Evolutionary conservation across 2,888 invertebrate genomes (phyloP).

Genomic region (Andrena chrysosceles): DNA sequence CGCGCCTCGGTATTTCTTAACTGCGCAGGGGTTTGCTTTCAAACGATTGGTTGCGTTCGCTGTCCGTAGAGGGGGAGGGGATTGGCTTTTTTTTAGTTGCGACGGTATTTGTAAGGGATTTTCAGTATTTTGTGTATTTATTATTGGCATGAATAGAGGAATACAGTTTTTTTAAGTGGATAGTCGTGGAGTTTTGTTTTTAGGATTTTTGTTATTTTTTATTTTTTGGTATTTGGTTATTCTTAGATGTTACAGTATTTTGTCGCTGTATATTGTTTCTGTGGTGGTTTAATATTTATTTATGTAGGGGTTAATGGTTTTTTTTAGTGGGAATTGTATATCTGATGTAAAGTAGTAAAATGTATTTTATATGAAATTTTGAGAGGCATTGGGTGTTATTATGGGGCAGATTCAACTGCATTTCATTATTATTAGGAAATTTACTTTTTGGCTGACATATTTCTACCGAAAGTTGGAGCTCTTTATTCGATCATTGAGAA

Average conservation of each 20-base stretch:
- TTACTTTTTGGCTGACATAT: no score
- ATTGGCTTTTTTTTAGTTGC: background rate
- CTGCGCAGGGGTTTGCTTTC: slow-evolving; percentile 24
- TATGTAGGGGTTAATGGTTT: slow-evolving; percentile 4
- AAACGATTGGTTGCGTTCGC: slow-evolving; percentile 12
- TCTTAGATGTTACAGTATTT: slow-evolving; percentile 2
- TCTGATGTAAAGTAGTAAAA: no score
- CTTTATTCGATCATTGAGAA: no score
- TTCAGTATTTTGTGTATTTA: background rate
- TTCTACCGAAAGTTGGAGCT: no score
- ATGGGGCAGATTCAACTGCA: no score
- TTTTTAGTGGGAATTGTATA: background rate
- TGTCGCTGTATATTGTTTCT: background rate
- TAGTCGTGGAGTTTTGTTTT: background rate
- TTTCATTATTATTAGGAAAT: no score
- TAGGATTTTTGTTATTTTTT: background rate
- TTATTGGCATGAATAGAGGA: slow-evolving; percentile 29
- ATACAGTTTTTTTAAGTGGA: background rate
- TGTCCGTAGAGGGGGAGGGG: background rate
- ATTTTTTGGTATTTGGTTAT: background rate
- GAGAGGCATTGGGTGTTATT: no score
- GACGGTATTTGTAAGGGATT: background rate
- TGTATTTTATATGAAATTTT: no score
- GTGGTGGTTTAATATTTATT: slow-evolving; percentile 12
- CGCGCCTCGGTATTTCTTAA: background rate